Conservation (phyloP, 2,113 vertebrate genomes). For the Platichthys flesus region DNA sequence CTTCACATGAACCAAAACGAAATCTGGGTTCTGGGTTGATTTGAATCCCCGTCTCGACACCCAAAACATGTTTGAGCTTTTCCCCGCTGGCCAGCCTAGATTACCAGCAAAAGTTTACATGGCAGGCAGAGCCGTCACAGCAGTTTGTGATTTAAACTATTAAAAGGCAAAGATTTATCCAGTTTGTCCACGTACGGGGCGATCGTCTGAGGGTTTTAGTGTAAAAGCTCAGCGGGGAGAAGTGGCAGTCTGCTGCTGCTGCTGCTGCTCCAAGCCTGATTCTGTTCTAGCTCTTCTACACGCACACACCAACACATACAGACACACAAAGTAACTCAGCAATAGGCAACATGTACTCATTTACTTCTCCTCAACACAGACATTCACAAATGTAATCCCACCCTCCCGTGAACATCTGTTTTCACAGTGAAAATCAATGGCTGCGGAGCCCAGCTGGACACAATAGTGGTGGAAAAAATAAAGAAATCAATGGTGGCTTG, state of each 20-base stretch:
- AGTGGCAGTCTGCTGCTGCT: slow-evolving; percentile 42
- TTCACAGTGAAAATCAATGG: slow-evolving; percentile 67
- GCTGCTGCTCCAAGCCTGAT: slow-evolving; percentile 46
- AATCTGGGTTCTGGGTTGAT: slow-evolving; percentile 22
- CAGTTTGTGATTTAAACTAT: slow-evolving; percentile 56
- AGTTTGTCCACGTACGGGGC: slow-evolving; percentile 40
- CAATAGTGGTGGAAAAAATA: slow-evolving; percentile 64
- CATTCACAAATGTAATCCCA: slow-evolving; percentile 48
- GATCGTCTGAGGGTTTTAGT: slow-evolving; percentile 47
- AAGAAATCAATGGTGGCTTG: slow-evolving; percentile 76
- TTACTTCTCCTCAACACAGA: slow-evolving; percentile 50
- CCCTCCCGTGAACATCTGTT: slow-evolving; percentile 27
- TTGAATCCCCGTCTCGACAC: not conserved
- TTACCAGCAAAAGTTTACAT: slow-evolving; percentile 23
- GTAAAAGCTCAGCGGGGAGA: slow-evolving; percentile 60
- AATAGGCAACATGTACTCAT: slow-evolving; percentile 31
- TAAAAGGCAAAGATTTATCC: slow-evolving; percentile 57
- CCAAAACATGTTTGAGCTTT: slow-evolving; percentile 11
- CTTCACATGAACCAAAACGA: not conserved
- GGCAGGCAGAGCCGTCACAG: slow-evolving; percentile 33
- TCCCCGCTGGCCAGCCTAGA: slow-evolving; percentile 10
- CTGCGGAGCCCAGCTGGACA: slow-evolving; percentile 51
- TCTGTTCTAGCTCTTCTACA: slow-evolving; percentile 19
- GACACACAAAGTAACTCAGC: slow-evolving; percentile 1
- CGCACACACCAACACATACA: not conserved